Conservation (phyloP, 2,113 vertebrate species). For the Crocuta crocuta region DNA sequence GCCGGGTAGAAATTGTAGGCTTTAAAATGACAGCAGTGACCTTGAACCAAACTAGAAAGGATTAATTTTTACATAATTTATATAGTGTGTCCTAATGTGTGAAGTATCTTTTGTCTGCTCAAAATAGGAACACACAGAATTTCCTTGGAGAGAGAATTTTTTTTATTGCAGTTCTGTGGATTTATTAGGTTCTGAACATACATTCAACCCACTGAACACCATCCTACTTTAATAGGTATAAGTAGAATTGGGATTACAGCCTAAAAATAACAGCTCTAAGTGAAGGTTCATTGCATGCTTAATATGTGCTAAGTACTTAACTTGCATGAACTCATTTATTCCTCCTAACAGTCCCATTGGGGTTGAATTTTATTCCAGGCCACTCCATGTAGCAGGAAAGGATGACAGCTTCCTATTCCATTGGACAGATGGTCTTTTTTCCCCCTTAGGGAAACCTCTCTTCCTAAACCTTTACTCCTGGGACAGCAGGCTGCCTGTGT, state of each 20-base stretch:
- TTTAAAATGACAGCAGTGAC: constrained; percentile 44
- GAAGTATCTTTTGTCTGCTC: constrained; percentile 20
- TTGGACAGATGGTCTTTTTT: not conserved
- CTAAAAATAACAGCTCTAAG: not conserved
- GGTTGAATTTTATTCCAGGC: constrained; percentile 1
- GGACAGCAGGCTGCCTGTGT: not conserved
- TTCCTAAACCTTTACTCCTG: not conserved
- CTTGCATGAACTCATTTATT: not conserved
- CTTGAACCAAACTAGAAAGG: constrained; percentile 10
- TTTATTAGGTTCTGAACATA: not conserved
- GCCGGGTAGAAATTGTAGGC: not conserved
- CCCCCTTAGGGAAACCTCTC: not conserved
- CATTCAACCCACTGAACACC: not conserved
- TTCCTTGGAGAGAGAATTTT: not conserved
- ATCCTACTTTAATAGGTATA: not conserved
- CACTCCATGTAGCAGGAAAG: not conserved
- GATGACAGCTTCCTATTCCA: not conserved
- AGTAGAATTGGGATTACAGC: constrained; percentile 26
- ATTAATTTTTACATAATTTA: not conserved
- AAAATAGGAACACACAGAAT: not conserved
- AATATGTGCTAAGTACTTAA: not conserved
- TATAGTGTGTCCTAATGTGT: not conserved
- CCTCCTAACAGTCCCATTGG: not conserved
- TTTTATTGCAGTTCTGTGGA: not conserved
- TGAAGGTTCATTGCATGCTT: not conserved